A percentile compares a stretch with the other conserved stretches of the same genome.
phyloP scores from a whole-genome alignment of 2,888 invertebrate species.

The Sisyra nigra region DNA sequence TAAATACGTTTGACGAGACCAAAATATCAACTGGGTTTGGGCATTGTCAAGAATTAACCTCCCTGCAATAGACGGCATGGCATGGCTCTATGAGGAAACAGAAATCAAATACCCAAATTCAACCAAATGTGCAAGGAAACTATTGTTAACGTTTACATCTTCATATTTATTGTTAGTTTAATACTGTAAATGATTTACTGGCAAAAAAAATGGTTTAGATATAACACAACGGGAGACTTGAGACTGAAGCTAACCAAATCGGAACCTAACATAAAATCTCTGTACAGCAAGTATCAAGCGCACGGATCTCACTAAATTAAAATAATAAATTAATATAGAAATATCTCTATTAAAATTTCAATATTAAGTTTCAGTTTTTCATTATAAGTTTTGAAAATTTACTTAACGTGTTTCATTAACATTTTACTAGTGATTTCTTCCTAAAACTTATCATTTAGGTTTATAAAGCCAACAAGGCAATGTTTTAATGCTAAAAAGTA shows the following conservation, averaged over 20 bases:
- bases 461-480: too few relatives aligned
- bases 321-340: too few relatives aligned
- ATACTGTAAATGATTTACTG: constrained; percentile 11
- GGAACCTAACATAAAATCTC: constrained; percentile 13
- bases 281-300: constrained; percentile 13
- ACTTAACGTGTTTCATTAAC: too few relatives aligned
- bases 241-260: constrained; percentile 12
- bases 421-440: too few relatives aligned
- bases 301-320: constrained; percentile 12
- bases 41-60: too few relatives aligned
- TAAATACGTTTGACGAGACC: too few relatives aligned
- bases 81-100: constrained; percentile 13
- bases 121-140: constrained; percentile 10
- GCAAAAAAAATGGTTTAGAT: constrained; percentile 11
- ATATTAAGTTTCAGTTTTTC: too few relatives aligned
- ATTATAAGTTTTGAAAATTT: too few relatives aligned
- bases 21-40: too few relatives aligned
- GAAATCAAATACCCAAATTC: constrained; percentile 12
- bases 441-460: too few relatives aligned
- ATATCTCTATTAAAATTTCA: too few relatives aligned
- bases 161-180: constrained; percentile 12
- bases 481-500: too few relatives aligned
- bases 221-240: constrained; percentile 7
- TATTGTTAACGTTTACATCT: constrained; percentile 11
- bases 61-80: constrained; percentile 12